Percentiles rank a stretch among this genome's conserved stretches.
Evolutionary conservation across 2,113 vertebrate species (phyloP).

Genomic region (Campylomormyrus numenius): DNA sequence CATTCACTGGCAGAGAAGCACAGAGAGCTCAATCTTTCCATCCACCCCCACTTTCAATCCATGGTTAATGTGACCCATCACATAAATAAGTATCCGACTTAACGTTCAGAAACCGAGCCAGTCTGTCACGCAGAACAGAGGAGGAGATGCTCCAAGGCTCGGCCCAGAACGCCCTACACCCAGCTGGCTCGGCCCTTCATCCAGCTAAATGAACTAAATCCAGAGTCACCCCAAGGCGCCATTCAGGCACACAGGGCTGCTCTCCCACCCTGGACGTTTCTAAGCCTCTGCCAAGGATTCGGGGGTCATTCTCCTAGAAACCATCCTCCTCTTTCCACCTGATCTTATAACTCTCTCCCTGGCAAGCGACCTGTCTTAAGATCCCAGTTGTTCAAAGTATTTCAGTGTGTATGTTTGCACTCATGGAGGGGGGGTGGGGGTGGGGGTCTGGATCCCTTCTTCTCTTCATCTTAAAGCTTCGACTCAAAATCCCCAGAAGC

Average conservation of each 20-base stretch:
- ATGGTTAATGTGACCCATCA: not conserved
- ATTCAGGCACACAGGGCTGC: not conserved
- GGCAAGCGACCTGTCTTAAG: not conserved
- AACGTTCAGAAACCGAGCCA: not conserved
- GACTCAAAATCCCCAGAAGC: not conserved
- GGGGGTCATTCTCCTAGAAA: not conserved
- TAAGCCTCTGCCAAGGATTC: not conserved
- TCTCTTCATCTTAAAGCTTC: not conserved
- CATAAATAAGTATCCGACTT: not conserved
- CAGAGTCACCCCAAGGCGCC: not conserved
- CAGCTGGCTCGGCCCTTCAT: not conserved
- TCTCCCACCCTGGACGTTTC: not conserved
- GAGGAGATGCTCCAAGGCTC: not conserved
- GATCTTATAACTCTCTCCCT: constrained; percentile 3
- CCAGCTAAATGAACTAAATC: not conserved
- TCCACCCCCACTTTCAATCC: not conserved
- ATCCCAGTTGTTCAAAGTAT: not conserved
- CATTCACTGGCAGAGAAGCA: not conserved
- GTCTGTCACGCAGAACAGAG: not conserved
- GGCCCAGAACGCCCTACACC: not conserved
- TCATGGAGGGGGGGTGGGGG: not conserved
- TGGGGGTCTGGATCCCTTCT: not conserved
- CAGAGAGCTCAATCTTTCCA: not conserved
- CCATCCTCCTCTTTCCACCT: not conserved
- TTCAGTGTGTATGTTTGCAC: not conserved